Evolutionary conservation across 2,113 vertebrate genomes (phyloP).

Genomic region (Ammodramus savannarum): DNA sequence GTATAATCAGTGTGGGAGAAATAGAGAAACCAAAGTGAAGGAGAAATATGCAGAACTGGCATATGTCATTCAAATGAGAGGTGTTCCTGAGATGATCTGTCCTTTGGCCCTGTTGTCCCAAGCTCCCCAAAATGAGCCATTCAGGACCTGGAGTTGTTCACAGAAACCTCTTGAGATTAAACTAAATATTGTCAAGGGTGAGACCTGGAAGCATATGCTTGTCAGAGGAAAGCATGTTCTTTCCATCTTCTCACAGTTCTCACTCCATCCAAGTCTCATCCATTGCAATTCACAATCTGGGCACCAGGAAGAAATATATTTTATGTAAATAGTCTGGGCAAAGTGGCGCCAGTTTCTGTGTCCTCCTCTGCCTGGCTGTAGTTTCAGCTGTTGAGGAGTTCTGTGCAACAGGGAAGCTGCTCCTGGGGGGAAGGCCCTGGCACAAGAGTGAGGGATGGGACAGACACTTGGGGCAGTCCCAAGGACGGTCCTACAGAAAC

Average conservation of each 20-base stretch:
- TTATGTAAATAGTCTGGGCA: background rate
- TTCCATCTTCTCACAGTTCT: background rate
- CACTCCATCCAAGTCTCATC: background rate
- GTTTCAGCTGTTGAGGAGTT: background rate
- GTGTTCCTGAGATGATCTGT: background rate
- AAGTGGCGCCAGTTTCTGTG: background rate
- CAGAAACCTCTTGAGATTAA: background rate
- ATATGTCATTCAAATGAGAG: background rate
- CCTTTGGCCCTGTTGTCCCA: background rate
- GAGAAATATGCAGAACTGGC: background rate
- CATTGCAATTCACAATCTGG: background rate
- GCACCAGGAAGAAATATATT: background rate
- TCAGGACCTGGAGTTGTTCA: background rate
- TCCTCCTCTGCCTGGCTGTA: background rate
- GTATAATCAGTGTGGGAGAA: background rate
- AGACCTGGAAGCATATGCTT: background rate
- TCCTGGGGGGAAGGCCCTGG: background rate
- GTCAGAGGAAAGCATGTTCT: background rate
- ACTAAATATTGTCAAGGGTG: background rate
- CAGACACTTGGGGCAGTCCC: background rate
- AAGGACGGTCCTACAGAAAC: background rate
- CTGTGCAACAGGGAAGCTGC: accelerated
- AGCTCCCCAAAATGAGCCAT: background rate
- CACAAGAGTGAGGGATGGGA: background rate
- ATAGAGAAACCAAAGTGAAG: background rate